phyloP scores from a whole-genome alignment of 2,113 vertebrate species.

The Phoxinus phoxinus region DNA sequence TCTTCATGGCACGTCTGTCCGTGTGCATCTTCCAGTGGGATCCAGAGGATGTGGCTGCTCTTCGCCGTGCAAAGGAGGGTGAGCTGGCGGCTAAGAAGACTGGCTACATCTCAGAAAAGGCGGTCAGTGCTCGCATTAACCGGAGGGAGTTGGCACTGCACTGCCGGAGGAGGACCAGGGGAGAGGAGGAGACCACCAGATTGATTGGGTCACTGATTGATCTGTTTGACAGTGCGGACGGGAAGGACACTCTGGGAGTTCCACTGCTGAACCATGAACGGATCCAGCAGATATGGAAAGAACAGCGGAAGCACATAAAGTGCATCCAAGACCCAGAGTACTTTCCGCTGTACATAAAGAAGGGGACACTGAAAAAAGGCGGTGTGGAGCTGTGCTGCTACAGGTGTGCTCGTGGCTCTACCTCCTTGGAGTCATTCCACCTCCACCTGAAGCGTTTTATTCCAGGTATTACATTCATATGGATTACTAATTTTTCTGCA shows the following conservation, averaged over 20 bases:
- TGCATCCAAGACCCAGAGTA: no score
- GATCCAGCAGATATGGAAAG: no score
- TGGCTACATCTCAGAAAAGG: neutral
- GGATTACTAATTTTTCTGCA: neutral
- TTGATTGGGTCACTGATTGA: conserved; percentile 10
- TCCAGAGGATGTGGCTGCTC: neutral
- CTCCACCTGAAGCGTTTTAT: conserved; percentile 44
- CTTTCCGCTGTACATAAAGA: no score
- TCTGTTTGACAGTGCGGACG: neutral
- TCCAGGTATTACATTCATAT: conserved; percentile 29
- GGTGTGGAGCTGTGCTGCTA: no score
- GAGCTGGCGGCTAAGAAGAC: neutral
- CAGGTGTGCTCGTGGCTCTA: no score
- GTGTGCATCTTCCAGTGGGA: conserved; percentile 33
- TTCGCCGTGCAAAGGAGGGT: neutral
- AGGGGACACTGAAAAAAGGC: no score
- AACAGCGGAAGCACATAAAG: no score
- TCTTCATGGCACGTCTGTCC: conserved; percentile 38
- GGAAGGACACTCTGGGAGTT: conserved; percentile 36
- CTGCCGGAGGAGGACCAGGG: conserved; percentile 5
- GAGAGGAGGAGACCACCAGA: neutral
- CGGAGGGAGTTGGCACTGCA: no score
- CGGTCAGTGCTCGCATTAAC: no score
- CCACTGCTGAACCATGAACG: conserved; percentile 17
- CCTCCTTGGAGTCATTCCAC: conserved; percentile 34